phyloP scores from a whole-genome alignment of 1,140 invertebrate species.

The Hyphantria cunea region DNA sequence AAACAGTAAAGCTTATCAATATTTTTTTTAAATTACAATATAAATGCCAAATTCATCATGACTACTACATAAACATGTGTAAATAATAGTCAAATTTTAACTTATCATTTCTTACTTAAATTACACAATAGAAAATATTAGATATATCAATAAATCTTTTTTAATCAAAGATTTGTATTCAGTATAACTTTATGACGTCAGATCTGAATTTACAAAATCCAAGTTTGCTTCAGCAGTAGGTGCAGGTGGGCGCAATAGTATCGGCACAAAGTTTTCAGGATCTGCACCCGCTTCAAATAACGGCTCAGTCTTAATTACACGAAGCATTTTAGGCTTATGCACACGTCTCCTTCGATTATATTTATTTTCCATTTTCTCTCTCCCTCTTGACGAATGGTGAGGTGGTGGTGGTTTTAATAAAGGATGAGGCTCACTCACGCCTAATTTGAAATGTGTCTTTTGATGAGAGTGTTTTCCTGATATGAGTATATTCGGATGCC shows the following conservation, averaged over 20 bases:
- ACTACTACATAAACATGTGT: too few relatives aligned
- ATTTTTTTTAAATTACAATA: too few relatives aligned
- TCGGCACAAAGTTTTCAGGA: slow-evolving; percentile 44
- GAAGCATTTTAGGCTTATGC: slow-evolving; percentile 56
- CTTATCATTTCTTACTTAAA: too few relatives aligned
- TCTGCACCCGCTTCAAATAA: slow-evolving; percentile 58
- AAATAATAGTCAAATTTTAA: too few relatives aligned
- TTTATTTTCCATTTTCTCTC: slow-evolving; percentile 58
- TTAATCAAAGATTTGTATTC: too few relatives aligned
- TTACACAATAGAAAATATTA: slow-evolving; percentile 17
- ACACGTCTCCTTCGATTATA: slow-evolving; percentile 49
- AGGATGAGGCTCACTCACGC: slow-evolving; percentile 69
- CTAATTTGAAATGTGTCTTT: slow-evolving; percentile 66
- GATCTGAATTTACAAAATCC: slow-evolving; percentile 39
- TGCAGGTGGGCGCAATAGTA: slow-evolving; percentile 50
- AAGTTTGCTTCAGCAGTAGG: slow-evolving; percentile 53
- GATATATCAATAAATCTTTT: too few relatives aligned
- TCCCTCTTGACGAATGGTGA: slow-evolving; percentile 41
- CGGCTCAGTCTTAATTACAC: slow-evolving; percentile 62
- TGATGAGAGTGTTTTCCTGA: slow-evolving; percentile 51
- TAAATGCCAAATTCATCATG: not conserved
- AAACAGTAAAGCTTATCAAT: too few relatives aligned
- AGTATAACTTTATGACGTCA: too few relatives aligned
- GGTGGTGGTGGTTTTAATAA: slow-evolving; percentile 72
- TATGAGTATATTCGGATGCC: slow-evolving; percentile 57